Conservation (phyloP, 2,797 vertebrate species). For the Myiotriccus ornatus region DNA sequence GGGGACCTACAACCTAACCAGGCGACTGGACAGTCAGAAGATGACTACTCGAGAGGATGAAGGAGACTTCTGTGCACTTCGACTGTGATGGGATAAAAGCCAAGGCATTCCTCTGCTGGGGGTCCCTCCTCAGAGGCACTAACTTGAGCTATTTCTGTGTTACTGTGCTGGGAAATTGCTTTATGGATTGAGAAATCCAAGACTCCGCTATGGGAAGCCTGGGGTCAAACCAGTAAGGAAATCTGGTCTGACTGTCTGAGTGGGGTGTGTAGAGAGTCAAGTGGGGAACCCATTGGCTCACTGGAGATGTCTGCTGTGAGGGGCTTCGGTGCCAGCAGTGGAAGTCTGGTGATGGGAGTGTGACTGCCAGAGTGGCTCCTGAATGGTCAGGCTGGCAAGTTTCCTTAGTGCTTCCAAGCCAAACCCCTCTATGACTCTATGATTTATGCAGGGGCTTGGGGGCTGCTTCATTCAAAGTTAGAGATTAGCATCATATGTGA, state of each 20-base stretch:
- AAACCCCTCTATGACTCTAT: background rate
- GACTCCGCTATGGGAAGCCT: background rate
- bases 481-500: background rate
- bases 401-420: background rate
- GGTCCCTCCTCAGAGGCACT: background rate
- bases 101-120: background rate
- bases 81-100: background rate
- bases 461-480: background rate
- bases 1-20: too few species aligned
- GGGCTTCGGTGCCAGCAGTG: background rate
- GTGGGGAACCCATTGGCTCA: rapidly evolving
- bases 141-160: background rate
- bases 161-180: background rate
- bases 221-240: background rate
- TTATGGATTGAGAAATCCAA: background rate
- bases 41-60: background rate
- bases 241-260: background rate
- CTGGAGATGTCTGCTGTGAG: background rate
- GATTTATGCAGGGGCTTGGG: background rate
- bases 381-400: background rate
- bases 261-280: background rate
- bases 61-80: background rate
- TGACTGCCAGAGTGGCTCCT: background rate
- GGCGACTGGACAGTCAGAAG: background rate
- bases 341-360: background rate